These are phyloP conservation scores for Okapia johnstoni DNA, from an alignment of 2,113 vertebrate genomes.

Conservation along the genomic window DNA sequence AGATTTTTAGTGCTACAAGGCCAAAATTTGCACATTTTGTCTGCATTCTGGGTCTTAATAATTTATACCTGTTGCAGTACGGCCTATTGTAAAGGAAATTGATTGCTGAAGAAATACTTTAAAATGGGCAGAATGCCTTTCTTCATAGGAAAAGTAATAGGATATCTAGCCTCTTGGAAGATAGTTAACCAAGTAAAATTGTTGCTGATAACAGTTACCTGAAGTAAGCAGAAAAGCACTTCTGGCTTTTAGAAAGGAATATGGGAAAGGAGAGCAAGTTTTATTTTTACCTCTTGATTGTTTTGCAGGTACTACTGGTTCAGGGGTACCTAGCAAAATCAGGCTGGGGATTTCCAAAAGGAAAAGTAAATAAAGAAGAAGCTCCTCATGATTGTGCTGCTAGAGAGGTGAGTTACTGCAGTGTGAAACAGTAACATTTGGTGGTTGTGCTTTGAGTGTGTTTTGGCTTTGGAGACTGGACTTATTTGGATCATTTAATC, in stretches of 20 bases:
- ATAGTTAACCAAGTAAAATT: not conserved
- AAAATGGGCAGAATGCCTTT: not conserved
- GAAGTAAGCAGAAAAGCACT: not conserved
- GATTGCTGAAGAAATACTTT: not conserved
- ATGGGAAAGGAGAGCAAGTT: not conserved
- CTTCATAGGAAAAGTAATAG: not conserved
- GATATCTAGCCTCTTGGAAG: not conserved
- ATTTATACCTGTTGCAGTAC: not conserved
- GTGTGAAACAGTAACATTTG: not conserved
- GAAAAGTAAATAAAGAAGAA: constrained; percentile 98
- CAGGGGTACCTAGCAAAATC: constrained; percentile 98
- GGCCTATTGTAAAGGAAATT: not conserved
- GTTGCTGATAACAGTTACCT: not conserved
- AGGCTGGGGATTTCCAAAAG: constrained; percentile 99
- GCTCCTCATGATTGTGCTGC: constrained; percentile 97
- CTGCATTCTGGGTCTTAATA: not conserved
- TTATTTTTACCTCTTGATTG: constrained; percentile 36
- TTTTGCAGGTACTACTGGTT: constrained; percentile 91
- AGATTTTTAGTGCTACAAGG: not conserved
- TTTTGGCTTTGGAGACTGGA: not conserved
- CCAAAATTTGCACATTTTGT: not conserved
- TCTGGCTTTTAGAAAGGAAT: not conserved
- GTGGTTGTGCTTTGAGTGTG: not conserved
- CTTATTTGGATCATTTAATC: not conserved
- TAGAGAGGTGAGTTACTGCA: constrained; percentile 86